These are phyloP conservation scores for Merodon equestris DNA, from an alignment of 2,888 invertebrate species.

Conservation along the genomic window DNA sequence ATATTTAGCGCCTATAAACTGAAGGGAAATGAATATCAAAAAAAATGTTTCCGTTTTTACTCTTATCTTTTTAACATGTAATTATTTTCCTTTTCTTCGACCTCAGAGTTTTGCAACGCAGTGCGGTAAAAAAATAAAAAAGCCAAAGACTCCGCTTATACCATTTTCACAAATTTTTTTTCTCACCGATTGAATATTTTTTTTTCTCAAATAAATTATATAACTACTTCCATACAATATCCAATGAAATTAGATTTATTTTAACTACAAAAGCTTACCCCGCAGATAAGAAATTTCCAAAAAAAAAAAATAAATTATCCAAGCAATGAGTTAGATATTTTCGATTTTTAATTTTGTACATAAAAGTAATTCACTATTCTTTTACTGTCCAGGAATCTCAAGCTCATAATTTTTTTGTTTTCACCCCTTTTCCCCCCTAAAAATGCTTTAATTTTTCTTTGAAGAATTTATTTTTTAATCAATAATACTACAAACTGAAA, in stretches of 20 bases:
- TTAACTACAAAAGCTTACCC: conserved; percentile 52
- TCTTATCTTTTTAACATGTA: too few species aligned
- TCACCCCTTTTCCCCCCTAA: conserved; percentile 48
- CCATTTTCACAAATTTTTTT: neutral
- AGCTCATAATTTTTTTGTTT: conserved; percentile 67
- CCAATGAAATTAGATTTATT: conserved; percentile 33
- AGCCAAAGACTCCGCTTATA: conserved; percentile 6
- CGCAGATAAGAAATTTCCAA: conserved; percentile 23
- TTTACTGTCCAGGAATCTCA: conserved; percentile 43
- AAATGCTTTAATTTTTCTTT: conserved; percentile 40
- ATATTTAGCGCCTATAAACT: too few species aligned
- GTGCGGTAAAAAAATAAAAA: neutral
- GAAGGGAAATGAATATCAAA: too few species aligned
- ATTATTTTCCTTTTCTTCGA: too few species aligned
- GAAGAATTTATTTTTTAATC: conserved; percentile 35
- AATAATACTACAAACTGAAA: conserved; percentile 18
- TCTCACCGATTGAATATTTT: conserved; percentile 12
- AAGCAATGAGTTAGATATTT: conserved; percentile 4
- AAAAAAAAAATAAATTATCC: neutral
- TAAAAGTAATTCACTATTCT: conserved; percentile 13
- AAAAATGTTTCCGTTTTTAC: too few species aligned
- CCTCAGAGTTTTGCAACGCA: conserved; percentile 33
- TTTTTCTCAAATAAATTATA: conserved; percentile 13
- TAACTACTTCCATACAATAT: conserved; percentile 50
- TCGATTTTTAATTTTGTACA: conserved; percentile 38